These are phyloP conservation scores for Syngnathus acus DNA, from an alignment of 2,797 vertebrate species.

Conservation along the genomic window DNA sequence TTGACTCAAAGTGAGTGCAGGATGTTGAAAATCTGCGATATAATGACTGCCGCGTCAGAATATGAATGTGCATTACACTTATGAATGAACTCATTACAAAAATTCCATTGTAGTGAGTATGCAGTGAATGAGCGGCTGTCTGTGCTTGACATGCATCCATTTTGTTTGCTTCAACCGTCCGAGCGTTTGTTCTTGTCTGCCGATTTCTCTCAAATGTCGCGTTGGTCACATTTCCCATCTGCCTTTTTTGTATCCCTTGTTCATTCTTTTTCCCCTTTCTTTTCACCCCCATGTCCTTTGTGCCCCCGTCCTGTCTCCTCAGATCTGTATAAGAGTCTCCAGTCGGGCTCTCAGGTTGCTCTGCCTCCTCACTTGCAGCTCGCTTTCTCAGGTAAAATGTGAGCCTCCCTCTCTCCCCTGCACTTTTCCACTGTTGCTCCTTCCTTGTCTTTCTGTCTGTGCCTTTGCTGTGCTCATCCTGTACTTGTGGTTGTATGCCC, in stretches of 20 bases:
- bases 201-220: neutral
- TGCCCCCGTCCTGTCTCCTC: slow-evolving; percentile 59
- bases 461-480: slow-evolving; percentile 28
- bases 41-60: too few species aligned
- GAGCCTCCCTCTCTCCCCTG: slow-evolving; percentile 25
- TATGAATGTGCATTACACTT: too few species aligned
- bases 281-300: slow-evolving; percentile 12
- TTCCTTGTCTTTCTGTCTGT: slow-evolving; percentile 19
- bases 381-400: slow-evolving; percentile 85
- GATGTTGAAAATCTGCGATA: neutral
- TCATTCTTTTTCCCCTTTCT: slow-evolving; percentile 18
- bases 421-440: slow-evolving; percentile 21
- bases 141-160: slow-evolving; percentile 31
- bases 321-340: slow-evolving; percentile 98
- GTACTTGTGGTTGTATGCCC: slow-evolving; percentile 36
- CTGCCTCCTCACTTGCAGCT: slow-evolving; percentile 93
- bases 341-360: slow-evolving; percentile 88
- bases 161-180: slow-evolving; percentile 42
- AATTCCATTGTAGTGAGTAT: neutral
- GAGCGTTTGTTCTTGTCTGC: slow-evolving; percentile 4
- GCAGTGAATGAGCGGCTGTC: slow-evolving; percentile 7
- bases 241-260: neutral
- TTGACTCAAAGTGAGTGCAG: slow-evolving; percentile 87
- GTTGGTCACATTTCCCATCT: neutral
- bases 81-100: neutral